These are phyloP conservation scores for Pandemis heparana DNA, from an alignment of 2,888 invertebrate species.

Conservation along the genomic window DNA sequence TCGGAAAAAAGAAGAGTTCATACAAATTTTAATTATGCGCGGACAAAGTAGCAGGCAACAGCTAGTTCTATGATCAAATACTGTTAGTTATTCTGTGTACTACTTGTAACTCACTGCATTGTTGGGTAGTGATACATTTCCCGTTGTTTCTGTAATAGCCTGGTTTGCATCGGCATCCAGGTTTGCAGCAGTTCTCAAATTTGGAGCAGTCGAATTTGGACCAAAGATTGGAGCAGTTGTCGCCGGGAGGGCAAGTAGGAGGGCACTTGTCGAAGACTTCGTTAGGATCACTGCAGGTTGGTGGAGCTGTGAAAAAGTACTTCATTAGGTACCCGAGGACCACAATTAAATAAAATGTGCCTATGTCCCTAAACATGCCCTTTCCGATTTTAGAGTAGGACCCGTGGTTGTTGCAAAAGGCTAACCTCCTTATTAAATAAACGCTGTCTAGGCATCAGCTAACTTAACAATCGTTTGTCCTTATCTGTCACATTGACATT, in stretches of 20 bases:
- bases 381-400: too few relatives aligned
- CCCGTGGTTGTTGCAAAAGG: too few relatives aligned
- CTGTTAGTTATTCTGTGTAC: background rate
- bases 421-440: too few relatives aligned
- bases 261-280: conserved; percentile 43
- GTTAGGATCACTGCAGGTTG: conserved; percentile 32
- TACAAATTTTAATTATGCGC: too few relatives aligned
- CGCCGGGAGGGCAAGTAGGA: conserved; percentile 40
- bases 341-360: too few relatives aligned
- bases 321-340: background rate
- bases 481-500: too few relatives aligned
- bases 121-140: conserved; percentile 24
- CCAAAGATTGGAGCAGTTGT: conserved; percentile 16
- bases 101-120: conserved; percentile 26
- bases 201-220: conserved; percentile 32
- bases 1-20: too few relatives aligned
- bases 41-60: too few relatives aligned
- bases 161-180: conserved; percentile 38
- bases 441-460: too few relatives aligned
- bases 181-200: conserved; percentile 31
- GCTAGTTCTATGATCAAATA: too few relatives aligned
- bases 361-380: too few relatives aligned
- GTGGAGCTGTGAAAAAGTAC: conserved; percentile 29
- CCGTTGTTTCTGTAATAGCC: conserved; percentile 35
- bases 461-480: too few relatives aligned